A percentile compares a stretch with the other conserved stretches of the same genome.
Evolutionary conservation across 1,140 invertebrate species (phyloP).

Genomic region (Whitmania pigra): DNA sequence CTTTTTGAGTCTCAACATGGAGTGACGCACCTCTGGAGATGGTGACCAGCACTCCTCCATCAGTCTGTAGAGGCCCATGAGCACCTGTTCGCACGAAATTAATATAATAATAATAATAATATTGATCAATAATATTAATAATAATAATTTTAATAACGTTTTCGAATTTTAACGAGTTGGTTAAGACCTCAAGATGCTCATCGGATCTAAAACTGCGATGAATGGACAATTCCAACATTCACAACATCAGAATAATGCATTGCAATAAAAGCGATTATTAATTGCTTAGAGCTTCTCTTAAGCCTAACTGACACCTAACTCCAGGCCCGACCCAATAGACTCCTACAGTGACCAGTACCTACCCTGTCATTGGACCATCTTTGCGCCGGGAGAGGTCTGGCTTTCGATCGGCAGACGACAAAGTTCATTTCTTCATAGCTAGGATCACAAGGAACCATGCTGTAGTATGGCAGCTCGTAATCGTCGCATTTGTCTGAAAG

Average conservation of each 20-base stretch:
- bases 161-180: neutral
- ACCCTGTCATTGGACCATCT: slow-evolving; percentile 53
- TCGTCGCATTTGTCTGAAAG: slow-evolving; percentile 62
- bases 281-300: too few species aligned
- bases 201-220: too few species aligned
- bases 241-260: neutral
- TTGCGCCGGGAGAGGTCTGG: slow-evolving; percentile 74
- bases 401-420: slow-evolving; percentile 71
- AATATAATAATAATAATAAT: too few species aligned
- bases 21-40: slow-evolving; percentile 73
- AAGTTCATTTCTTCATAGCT: slow-evolving; percentile 84
- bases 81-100: slow-evolving; percentile 19
- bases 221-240: neutral
- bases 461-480: slow-evolving; percentile 84
- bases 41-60: slow-evolving; percentile 75
- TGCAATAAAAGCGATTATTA: too few species aligned
- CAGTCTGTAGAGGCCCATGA: slow-evolving; percentile 9
- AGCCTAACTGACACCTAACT: too few species aligned
- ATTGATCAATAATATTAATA: too few species aligned
- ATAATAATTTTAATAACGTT: neutral
- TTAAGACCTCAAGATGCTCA: neutral
- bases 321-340: too few species aligned
- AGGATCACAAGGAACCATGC: slow-evolving; percentile 80
- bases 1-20: slow-evolving; percentile 70
- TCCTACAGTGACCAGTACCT: slow-evolving; percentile 23